Base-by-base conservation (phyloP, 1,140 invertebrate genomes). In the Cotesia typhae region DNA sequence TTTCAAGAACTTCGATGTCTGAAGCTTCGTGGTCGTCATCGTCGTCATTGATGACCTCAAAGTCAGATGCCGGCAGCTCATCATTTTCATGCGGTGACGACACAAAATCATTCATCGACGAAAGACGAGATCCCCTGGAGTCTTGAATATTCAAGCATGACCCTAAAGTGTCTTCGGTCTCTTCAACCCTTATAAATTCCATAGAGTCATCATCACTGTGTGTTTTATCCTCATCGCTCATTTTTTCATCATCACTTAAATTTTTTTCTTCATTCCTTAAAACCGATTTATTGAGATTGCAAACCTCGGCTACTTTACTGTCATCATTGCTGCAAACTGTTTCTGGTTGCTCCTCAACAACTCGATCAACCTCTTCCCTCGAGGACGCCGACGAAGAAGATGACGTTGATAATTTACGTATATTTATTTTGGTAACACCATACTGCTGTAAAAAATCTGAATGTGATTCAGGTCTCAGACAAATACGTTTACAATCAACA, bases 401-500 rank as follows among this genome's bases (percentile, higher is more conserved):
- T 3, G 41, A 4, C 10, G 41, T 9, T 36, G 17, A 53, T 41
- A 28, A 52, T 36, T 51, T n/a, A 38, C 57, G 60, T 67, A 2
- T 5, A 74, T 78, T 79, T 4, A 81, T 74, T 4, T 10, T 64
- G 6, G 80, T 74, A 57, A 84, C 79, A 28, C 83, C 81, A 9
- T 70, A 70, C 10, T 71, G 78, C 6, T 74, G 72, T 4, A 82
- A 63, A 17, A 75, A 3, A n/a, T 70, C 75, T 0, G 64, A 17
- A 67, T 71, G 71, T 3, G 75, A 68, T 17, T 80, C 76, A 5
- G 75, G 70, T 12, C 74, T 74, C 3, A 84, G 37, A 17, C 82
- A 73, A 4, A 74, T 79, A 28, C 78, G 76, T 59, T 82, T 85
- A 64, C 82, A 81, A 36, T 87, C 84, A 0, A 81, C 65, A 5